These are phyloP conservation scores for Emys orbicularis DNA, from an alignment of 2,797 vertebrate genomes.

Conservation along the genomic window DNA sequence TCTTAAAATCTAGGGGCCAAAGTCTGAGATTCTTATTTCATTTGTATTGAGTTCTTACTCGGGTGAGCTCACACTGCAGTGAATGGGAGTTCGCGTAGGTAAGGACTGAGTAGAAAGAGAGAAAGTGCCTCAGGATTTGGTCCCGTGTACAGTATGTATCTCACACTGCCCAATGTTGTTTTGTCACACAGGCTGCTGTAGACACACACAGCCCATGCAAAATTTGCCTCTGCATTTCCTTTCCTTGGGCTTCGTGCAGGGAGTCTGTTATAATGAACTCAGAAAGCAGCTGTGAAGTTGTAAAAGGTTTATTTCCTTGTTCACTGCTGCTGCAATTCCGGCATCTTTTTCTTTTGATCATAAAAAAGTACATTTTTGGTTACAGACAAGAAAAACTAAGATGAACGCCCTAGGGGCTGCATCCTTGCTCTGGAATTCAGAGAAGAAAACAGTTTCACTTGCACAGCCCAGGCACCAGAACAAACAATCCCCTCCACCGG, in stretches of 20 bases:
- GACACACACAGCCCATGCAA: rapidly evolving
- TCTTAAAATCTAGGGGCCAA: rapidly evolving
- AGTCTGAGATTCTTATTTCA: not conserved
- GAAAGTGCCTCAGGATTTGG: not conserved
- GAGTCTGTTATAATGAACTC: not conserved
- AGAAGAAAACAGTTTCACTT: not conserved
- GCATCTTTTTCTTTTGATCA: not conserved
- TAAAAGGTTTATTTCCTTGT: slow-evolving; percentile 35
- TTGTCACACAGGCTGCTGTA: not conserved
- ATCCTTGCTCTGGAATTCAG: not conserved
- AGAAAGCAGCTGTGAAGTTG: not conserved
- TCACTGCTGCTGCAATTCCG: not conserved
- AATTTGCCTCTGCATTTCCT: rapidly evolving
- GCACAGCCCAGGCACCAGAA: not conserved
- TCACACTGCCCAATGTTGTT: rapidly evolving
- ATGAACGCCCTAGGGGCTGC: not conserved
- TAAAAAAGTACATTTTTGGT: not conserved
- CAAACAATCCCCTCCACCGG: rapidly evolving
- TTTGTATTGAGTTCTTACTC: too few relatives aligned
- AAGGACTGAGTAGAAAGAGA: not conserved
- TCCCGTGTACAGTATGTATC: not conserved
- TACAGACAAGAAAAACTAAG: not conserved
- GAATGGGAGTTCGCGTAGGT: not conserved
- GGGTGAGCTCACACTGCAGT: not conserved
- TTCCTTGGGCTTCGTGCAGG: not conserved